phyloP scores from a whole-genome alignment of 2,888 invertebrate genomes.

The Ypsolopha scabrella region DNA sequence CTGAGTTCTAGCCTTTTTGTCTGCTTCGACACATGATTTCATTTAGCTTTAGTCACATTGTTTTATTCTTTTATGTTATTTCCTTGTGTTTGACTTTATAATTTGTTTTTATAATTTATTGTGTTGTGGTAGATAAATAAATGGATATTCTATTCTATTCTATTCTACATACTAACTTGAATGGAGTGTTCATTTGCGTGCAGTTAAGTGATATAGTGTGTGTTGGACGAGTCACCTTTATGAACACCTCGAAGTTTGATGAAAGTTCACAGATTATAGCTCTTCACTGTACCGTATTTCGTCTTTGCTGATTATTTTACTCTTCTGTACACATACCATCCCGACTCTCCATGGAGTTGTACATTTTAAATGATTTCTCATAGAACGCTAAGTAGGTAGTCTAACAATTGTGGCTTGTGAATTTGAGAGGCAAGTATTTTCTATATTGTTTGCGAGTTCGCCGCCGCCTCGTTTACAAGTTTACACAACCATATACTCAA shows the following conservation, averaged over 20 bases:
- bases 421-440: background rate
- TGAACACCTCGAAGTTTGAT: too few relatives aligned
- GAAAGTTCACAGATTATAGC: too few relatives aligned
- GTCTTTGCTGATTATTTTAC: background rate
- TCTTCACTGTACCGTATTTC: background rate
- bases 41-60: too few relatives aligned
- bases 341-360: background rate
- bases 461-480: background rate
- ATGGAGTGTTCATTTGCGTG: background rate
- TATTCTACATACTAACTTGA: constrained; percentile 31
- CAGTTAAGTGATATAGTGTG: too few relatives aligned
- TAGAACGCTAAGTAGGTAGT: background rate
- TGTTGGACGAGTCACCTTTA: too few relatives aligned
- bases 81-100: too few relatives aligned
- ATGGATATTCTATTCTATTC: too few relatives aligned
- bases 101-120: too few relatives aligned
- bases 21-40: too few relatives aligned
- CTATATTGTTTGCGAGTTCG: background rate
- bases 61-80: too few relatives aligned
- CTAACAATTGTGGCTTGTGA: background rate
- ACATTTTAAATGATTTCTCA: background rate
- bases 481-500: constrained; percentile 1
- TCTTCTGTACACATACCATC: background rate
- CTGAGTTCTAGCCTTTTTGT: too few relatives aligned
- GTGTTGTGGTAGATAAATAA: too few relatives aligned